Percentiles rank a stretch among this genome's conserved stretches.
Conservation (phyloP, 2,113 vertebrate species). For the Lophotis ruficrista region DNA sequence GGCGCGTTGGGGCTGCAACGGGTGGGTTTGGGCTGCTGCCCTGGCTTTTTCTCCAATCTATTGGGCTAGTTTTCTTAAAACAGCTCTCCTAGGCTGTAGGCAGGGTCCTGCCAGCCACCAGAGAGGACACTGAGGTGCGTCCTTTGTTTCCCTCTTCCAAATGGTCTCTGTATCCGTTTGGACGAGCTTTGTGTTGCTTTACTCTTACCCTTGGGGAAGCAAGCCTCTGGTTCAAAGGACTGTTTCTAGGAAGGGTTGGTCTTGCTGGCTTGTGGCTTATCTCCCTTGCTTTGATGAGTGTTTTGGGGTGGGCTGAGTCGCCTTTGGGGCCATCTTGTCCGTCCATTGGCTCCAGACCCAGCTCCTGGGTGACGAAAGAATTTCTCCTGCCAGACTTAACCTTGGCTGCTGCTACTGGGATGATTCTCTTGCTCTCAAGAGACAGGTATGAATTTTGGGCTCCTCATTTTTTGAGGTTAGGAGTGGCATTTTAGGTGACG, state of each 20-base stretch:
- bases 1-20: background rate
- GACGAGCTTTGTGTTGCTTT: background rate
- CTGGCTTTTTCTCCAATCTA: background rate
- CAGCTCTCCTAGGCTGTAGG: background rate
- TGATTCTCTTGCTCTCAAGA: background rate
- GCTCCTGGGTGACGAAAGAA: background rate
- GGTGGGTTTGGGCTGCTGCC: background rate
- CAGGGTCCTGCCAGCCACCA: background rate
- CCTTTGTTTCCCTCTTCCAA: background rate
- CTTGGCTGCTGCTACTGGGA: background rate
- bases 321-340: background rate
- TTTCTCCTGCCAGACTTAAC: background rate
- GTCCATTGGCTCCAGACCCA: background rate
- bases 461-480: background rate
- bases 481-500: background rate
- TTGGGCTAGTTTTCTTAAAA: background rate
- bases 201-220: rapidly evolving
- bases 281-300: background rate
- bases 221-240: background rate
- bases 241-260: background rate
- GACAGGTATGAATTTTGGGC: background rate
- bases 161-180: background rate
- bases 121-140: background rate
- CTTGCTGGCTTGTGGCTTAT: background rate
- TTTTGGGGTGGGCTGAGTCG: background rate